phyloP scores from a whole-genome alignment of 1,140 invertebrate species.

The Lutraria rhynchaena region DNA sequence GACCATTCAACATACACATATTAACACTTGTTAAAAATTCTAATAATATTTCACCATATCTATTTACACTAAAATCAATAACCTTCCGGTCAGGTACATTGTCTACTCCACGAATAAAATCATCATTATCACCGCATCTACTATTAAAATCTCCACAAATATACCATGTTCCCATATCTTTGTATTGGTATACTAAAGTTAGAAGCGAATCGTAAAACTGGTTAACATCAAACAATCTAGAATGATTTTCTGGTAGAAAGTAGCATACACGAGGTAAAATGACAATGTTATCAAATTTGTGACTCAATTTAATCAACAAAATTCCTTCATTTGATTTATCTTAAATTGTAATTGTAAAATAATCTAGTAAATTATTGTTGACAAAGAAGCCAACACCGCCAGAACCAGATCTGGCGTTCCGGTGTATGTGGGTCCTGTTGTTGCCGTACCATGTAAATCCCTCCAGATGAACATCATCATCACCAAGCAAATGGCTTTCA shows the following conservation, averaged over 20 bases:
- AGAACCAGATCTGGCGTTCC: constrained; percentile 27
- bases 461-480: constrained; percentile 1
- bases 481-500: constrained; percentile 8
- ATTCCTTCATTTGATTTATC: constrained; percentile 12
- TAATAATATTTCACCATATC: constrained; percentile 41
- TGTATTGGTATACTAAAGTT: constrained; percentile 10
- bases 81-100: constrained; percentile 5
- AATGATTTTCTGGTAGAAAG: constrained; percentile 24
- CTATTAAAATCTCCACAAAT: constrained; percentile 52
- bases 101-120: constrained; percentile 47
- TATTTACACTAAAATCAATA: constrained; percentile 40
- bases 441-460: constrained; percentile 12
- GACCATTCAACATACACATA: constrained; percentile 54
- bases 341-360: not conserved
- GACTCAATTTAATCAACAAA: constrained; percentile 18
- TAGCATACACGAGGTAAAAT: constrained; percentile 18
- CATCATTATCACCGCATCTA: constrained; percentile 34
- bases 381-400: constrained; percentile 17
- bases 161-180: constrained; percentile 28
- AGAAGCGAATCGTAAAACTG: constrained; percentile 22
- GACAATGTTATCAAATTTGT: constrained; percentile 9
- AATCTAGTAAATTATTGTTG: constrained; percentile 5
- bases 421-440: constrained; percentile 3
- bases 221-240: constrained; percentile 28
- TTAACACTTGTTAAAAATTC: constrained; percentile 44